These are phyloP conservation scores for Chloroclystis v-ata DNA, from an alignment of 2,888 invertebrate genomes.

Conservation along the genomic window DNA sequence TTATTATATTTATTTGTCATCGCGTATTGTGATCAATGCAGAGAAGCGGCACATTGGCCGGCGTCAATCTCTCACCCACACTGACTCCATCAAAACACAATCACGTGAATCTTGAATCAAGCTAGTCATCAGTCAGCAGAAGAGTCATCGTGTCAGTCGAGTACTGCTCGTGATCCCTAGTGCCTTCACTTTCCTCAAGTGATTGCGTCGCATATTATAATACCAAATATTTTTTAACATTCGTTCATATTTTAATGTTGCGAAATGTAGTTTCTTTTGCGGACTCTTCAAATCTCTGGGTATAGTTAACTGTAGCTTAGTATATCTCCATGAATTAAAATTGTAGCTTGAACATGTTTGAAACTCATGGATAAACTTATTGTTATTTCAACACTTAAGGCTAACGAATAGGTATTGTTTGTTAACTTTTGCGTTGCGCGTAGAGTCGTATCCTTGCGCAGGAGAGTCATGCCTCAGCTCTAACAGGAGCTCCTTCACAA, in stretches of 20 bases:
- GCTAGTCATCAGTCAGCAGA: constrained; percentile 40
- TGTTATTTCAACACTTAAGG: constrained; percentile 13
- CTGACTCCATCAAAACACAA: no score
- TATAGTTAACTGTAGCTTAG: constrained; percentile 4
- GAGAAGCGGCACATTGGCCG: constrained; percentile 5
- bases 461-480: constrained; percentile 25
- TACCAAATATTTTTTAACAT: neutral
- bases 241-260: constrained; percentile 7
- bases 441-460: constrained; percentile 8
- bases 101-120: constrained; percentile 23
- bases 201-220: constrained; percentile 17
- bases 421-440: neutral
- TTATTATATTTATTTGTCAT: constrained; percentile 23
- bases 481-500: constrained; percentile 45
- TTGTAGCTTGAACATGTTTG: constrained; percentile 26
- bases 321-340: neutral
- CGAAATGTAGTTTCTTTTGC: neutral
- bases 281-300: neutral
- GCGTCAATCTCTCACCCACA: no score
- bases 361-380: constrained; percentile 39
- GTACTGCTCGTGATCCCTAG: constrained; percentile 51
- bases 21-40: constrained; percentile 18
- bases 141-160: constrained; percentile 48
- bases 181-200: constrained; percentile 50
- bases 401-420: neutral